Conservation (phyloP, 2,797 vertebrate species). For the Oreochromis grahami region DNA sequence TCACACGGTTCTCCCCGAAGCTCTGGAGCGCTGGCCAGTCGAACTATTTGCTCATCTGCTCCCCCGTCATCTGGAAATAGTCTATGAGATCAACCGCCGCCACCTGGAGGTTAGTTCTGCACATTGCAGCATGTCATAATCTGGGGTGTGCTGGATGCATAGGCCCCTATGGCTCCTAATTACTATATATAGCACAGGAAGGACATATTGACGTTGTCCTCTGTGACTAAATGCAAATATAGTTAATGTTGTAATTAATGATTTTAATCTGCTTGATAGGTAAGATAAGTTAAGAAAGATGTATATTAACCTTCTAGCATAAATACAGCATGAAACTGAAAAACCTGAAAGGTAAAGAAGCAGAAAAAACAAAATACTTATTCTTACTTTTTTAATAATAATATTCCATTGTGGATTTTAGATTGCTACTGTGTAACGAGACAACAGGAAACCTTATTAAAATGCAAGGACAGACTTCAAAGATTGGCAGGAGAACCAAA, state of each 20-base stretch:
- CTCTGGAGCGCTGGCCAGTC: slow-evolving; percentile 94
- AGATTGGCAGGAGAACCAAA: not conserved
- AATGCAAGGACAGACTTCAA: not conserved
- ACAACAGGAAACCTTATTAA: not conserved
- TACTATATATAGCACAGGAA: not conserved
- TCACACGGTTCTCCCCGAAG: slow-evolving; percentile 95
- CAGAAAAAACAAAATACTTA: not conserved
- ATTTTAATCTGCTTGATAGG: not conserved
- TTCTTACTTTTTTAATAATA: not conserved
- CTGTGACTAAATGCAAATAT: not conserved
- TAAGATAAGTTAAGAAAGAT: not conserved
- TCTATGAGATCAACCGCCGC: slow-evolving; percentile 93
- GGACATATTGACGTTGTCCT: not conserved
- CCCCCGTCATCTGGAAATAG: slow-evolving; percentile 91
- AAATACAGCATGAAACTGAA: not conserved
- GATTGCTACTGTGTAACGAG: not conserved
- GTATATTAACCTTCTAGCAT: not conserved
- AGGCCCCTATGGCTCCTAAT: not conserved
- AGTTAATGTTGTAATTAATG: not conserved
- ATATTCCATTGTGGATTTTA: not conserved
- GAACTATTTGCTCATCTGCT: slow-evolving; percentile 91
- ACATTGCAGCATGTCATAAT: slow-evolving; percentile 25
- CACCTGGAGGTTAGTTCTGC: slow-evolving; percentile 84
- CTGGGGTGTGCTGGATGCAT: not conserved
- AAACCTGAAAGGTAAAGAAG: not conserved